These are phyloP conservation scores for Solenopsis invicta DNA, from an alignment of 1,140 invertebrate species.

Conservation along the genomic window DNA sequence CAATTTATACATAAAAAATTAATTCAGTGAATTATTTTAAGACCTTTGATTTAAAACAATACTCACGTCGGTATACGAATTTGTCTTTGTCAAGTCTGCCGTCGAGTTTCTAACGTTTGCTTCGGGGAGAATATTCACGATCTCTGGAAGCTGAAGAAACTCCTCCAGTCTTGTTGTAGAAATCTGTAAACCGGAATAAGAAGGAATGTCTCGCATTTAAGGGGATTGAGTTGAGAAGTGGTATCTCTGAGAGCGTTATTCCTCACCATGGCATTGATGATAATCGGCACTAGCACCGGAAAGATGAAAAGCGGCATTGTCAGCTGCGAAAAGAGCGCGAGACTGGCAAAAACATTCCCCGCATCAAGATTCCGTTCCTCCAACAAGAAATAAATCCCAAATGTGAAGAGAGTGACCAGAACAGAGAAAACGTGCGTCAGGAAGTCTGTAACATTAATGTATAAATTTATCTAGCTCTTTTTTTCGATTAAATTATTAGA, in stretches of 20 bases:
- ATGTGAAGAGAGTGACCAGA: constrained; percentile 91
- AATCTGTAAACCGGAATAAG: constrained; percentile 84
- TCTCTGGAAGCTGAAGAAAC: constrained; percentile 91
- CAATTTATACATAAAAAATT: not conserved
- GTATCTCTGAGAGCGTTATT: constrained; percentile 46
- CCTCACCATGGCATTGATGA: constrained; percentile 92
- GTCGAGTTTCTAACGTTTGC: constrained; percentile 57
- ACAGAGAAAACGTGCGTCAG: constrained; percentile 92
- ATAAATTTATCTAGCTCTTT: not conserved
- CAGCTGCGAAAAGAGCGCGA: constrained; percentile 93
- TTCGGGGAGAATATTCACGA: constrained; percentile 87
- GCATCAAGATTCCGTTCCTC: constrained; percentile 89
- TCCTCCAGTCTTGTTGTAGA: constrained; percentile 90
- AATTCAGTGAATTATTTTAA: not conserved
- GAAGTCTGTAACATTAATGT: constrained; percentile 82
- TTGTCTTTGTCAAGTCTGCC: constrained; percentile 21
- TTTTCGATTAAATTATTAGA: not conserved
- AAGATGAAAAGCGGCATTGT: constrained; percentile 93
- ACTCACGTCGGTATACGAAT: constrained; percentile 69
- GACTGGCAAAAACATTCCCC: constrained; percentile 91
- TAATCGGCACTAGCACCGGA: constrained; percentile 92
- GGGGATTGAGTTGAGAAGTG: not conserved
- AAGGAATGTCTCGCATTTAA: not conserved
- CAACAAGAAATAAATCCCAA: constrained; percentile 89
- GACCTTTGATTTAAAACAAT: not conserved